Conservation (phyloP, 37 sponge, comb jelly and placozoan genomes). For the Cliona cf. orientalis region DNA sequence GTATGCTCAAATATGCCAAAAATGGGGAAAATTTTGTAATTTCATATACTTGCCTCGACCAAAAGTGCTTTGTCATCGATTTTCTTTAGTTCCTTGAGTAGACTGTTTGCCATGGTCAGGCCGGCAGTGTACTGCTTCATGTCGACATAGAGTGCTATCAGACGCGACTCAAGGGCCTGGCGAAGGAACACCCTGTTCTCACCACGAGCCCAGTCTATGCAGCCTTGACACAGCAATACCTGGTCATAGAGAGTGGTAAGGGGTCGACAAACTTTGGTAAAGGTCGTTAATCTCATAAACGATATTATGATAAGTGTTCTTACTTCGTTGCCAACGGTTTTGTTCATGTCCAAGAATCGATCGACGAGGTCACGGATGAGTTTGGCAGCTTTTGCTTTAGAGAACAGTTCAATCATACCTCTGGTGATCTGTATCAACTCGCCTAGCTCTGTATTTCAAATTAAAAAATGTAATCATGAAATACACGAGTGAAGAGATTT, state of each 20-base stretch:
- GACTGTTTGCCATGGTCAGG: constrained; percentile 44
- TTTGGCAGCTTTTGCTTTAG: constrained; percentile 98
- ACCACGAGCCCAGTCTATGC: constrained; percentile 94
- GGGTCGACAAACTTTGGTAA: background rate
- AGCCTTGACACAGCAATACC: constrained; percentile 83
- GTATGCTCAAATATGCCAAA: background rate
- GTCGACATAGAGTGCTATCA: constrained; percentile 80
- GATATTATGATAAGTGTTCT: background rate
- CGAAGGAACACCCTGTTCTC: constrained; percentile 94
- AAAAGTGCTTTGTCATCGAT: constrained; percentile 97
- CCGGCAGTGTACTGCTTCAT: constrained; percentile 63
- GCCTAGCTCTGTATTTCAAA: constrained; percentile 71
- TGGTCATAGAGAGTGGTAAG: constrained; percentile 11
- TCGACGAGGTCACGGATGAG: constrained; percentile 92
- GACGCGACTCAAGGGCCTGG: constrained; percentile 90
- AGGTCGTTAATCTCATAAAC: background rate
- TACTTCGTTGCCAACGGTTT: constrained; percentile 74
- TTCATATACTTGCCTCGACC: constrained; percentile 81
- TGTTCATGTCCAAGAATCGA: constrained; percentile 81
- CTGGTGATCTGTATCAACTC: constrained; percentile 67
- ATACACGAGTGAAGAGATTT: background rate
- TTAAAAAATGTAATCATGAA: background rate
- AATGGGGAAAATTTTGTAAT: background rate
- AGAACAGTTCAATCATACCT: constrained; percentile 68
- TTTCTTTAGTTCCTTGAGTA: constrained; percentile 95